These are phyloP conservation scores for Parelbella ahira DNA, from an alignment of 2,888 invertebrate species.

Conservation along the genomic window DNA sequence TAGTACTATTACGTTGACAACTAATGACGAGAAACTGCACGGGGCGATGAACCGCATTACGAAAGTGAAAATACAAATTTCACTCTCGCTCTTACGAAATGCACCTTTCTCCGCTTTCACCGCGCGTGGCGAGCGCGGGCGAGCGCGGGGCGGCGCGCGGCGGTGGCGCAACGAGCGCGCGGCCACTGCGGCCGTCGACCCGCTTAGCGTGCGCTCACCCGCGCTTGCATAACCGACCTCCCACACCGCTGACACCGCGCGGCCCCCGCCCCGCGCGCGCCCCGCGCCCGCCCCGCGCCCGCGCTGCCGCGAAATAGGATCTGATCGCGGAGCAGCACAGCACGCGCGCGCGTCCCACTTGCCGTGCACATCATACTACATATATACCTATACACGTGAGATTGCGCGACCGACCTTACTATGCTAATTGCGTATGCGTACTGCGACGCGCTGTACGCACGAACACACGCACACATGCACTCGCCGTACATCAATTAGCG, in stretches of 20 bases:
- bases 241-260: conserved; percentile 42
- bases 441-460: conserved; percentile 31
- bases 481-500: conserved; percentile 29
- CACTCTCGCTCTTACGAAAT: conserved; percentile 79
- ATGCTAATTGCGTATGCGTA: conserved; percentile 61
- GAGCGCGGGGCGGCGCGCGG: conserved; percentile 34
- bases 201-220: conserved; percentile 84
- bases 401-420: conserved; percentile 59
- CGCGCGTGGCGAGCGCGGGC: conserved; percentile 38
- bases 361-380: conserved; percentile 43
- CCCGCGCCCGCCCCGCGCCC: conserved; percentile 33
- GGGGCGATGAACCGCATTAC: conserved; percentile 61
- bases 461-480: conserved; percentile 25
- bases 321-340: conserved; percentile 42
- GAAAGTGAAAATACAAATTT: conserved; percentile 79
- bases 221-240: conserved; percentile 77
- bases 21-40: conserved; percentile 26
- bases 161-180: conserved; percentile 56
- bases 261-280: conserved; percentile 41
- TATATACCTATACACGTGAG: conserved; percentile 35
- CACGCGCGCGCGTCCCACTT: conserved; percentile 50
- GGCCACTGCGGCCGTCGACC: conserved; percentile 82
- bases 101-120: conserved; percentile 79
- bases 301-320: conserved; percentile 69
- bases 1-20: conserved; percentile 25